Evolutionary conservation across 2,797 vertebrate species (phyloP).

Genomic region (Helostoma temminkii): DNA sequence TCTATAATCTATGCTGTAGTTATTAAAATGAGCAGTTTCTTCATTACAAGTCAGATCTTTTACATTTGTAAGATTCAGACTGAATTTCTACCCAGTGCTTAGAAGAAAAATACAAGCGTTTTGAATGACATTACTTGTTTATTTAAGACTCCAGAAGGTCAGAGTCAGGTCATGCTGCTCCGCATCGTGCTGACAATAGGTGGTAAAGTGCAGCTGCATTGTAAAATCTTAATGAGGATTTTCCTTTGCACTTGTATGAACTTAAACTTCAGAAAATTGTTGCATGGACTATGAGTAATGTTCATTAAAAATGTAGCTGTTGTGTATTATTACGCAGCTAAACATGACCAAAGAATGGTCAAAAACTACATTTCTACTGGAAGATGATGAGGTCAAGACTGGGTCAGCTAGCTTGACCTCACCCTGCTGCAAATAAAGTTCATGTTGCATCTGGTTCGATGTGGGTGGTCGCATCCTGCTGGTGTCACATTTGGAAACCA

Average conservation of each 20-base stretch:
- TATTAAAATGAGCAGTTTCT: background rate
- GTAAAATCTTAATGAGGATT: slow-evolving; percentile 25
- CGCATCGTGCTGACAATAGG: slow-evolving; percentile 7
- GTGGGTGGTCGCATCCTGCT: background rate
- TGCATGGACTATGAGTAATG: background rate
- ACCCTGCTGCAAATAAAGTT: too few relatives aligned
- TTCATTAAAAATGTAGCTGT: background rate
- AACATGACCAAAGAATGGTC: too few relatives aligned
- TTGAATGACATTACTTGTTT: background rate
- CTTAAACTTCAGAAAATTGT: background rate
- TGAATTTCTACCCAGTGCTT: background rate
- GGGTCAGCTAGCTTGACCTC: slow-evolving; percentile 16
- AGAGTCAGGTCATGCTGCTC: background rate
- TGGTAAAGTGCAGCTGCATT: slow-evolving; percentile 45
- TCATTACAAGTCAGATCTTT: background rate
- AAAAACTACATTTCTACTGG: background rate
- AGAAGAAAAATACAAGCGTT: background rate
- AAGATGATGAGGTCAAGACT: slow-evolving; percentile 19
- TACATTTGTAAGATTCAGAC: background rate
- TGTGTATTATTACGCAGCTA: background rate
- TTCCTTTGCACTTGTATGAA: slow-evolving; percentile 13
- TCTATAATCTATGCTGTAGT: background rate
- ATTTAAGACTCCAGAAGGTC: slow-evolving; percentile 1
- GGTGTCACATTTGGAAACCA: too few relatives aligned
- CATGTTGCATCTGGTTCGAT: slow-evolving; percentile 31